A percentile compares a stretch with the other conserved stretches of the same genome.
Evolutionary conservation across 2,797 vertebrate species (phyloP).

Genomic region (Megalops cyprinoides): DNA sequence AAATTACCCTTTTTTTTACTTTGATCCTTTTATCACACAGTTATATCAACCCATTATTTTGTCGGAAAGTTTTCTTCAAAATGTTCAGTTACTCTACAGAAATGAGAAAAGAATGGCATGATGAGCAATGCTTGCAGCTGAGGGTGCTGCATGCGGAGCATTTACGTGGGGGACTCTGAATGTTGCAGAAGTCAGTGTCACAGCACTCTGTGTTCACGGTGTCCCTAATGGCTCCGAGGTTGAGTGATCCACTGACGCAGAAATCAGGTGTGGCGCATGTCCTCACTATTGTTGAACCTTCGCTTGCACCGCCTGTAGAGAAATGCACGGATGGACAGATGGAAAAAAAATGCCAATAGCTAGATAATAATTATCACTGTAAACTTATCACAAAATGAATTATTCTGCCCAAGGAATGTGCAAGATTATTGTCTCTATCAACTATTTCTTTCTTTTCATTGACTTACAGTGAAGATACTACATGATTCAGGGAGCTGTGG

Average conservation of each 20-base stretch:
- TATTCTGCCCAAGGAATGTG: too few relatives aligned
- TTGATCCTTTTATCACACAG: too few relatives aligned
- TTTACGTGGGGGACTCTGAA: constrained; percentile 41
- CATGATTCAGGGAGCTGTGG: too few relatives aligned
- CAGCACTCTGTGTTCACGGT: constrained; percentile 48
- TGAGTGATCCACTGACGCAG: constrained; percentile 46
- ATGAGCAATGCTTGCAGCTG: too few relatives aligned
- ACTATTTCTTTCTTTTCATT: too few relatives aligned
- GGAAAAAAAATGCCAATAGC: neutral
- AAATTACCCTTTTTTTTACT: too few relatives aligned
- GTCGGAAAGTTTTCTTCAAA: too few relatives aligned
- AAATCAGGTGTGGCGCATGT: constrained; percentile 19
- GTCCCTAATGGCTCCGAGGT: constrained; percentile 35
- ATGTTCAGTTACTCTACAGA: too few relatives aligned
- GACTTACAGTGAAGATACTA: too few relatives aligned
- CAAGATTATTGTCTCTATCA: too few relatives aligned
- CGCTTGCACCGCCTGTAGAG: constrained; percentile 27
- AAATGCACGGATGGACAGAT: neutral
- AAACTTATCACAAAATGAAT: neutral
- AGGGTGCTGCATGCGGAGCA: neutral
- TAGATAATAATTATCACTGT: neutral
- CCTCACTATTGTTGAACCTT: fast-evolving
- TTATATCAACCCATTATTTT: too few relatives aligned
- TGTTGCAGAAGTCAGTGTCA: constrained; percentile 54
- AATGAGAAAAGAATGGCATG: too few relatives aligned